Percentiles rank a stretch among this genome's conserved stretches.
Evolutionary conservation across 2,888 invertebrate genomes (phyloP).

Genomic region (Crioceris asparagi): DNA sequence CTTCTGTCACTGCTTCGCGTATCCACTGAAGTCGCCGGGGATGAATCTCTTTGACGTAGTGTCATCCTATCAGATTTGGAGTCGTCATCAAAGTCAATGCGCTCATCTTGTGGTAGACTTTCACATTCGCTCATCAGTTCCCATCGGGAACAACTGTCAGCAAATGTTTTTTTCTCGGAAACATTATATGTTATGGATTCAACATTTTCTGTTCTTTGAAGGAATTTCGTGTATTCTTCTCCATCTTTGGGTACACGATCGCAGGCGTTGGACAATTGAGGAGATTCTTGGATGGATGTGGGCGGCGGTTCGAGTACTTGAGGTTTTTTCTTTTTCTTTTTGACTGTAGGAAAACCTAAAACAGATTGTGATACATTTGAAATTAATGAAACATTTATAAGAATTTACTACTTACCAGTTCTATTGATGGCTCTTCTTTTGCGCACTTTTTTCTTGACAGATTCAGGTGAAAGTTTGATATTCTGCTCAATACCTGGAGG

Average conservation of each 20-base stretch:
- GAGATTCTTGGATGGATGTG: constrained; percentile 15
- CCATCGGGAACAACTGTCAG: constrained; percentile 42
- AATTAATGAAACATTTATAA: neutral
- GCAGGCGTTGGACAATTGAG: constrained; percentile 32
- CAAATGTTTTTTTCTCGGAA: neutral
- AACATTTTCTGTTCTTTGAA: constrained; percentile 45
- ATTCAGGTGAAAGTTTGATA: constrained; percentile 21
- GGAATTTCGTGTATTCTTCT: constrained; percentile 54
- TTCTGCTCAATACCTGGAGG: constrained; percentile 28
- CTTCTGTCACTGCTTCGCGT: constrained; percentile 21
- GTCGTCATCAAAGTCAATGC: constrained; percentile 44
- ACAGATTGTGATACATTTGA: neutral
- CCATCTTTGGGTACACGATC: constrained; percentile 61
- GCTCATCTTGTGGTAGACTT: constrained; percentile 50
- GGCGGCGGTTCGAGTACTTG: constrained; percentile 7
- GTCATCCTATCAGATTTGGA: constrained; percentile 33
- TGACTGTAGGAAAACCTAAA: constrained; percentile 69
- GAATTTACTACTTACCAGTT: constrained; percentile 16
- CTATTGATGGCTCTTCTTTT: constrained; percentile 72
- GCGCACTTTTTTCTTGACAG: constrained; percentile 39
- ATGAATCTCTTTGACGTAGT: constrained; percentile 18
- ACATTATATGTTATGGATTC: neutral
- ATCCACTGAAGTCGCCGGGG: constrained; percentile 25
- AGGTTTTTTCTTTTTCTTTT: constrained; percentile 61
- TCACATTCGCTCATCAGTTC: constrained; percentile 50